Conservation (phyloP, 1,140 invertebrate species). For the Heliothis subflexa region DNA sequence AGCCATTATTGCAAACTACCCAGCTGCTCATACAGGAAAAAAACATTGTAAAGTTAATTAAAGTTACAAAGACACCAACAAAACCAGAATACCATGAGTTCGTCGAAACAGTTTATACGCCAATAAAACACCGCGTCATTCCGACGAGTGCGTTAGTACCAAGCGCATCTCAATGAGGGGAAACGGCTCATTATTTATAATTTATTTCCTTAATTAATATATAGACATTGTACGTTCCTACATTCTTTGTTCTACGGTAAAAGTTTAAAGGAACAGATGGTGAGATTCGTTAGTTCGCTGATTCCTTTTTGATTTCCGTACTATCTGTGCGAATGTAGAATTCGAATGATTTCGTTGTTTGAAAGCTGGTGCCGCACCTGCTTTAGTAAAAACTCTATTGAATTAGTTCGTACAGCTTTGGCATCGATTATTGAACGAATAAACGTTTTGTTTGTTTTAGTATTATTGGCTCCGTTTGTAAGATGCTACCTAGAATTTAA, state of each 20-base stretch:
- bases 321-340: constrained; percentile 31
- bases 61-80: not conserved
- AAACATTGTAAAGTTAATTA: not conserved
- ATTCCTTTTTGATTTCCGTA: constrained; percentile 53
- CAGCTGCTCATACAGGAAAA: not conserved
- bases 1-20: too few species aligned
- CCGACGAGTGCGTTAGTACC: constrained; percentile 14
- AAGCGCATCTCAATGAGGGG: constrained; percentile 45
- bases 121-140: constrained; percentile 27
- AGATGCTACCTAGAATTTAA: too few species aligned
- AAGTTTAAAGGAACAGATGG: constrained; percentile 17
- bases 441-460: too few species aligned
- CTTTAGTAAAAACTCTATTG: constrained; percentile 9
- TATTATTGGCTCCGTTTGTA: too few species aligned
- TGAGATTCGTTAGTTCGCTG: constrained; percentile 29
- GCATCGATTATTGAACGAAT: not conserved
- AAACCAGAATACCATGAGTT: not conserved
- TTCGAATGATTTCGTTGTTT: constrained; percentile 20
- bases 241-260: constrained; percentile 18
- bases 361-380: constrained; percentile 23
- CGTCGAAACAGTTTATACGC: constrained; percentile 3
- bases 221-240: constrained; percentile 52
- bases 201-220: constrained; percentile 76
- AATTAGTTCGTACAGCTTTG: not conserved
- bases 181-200: constrained; percentile 67